Evolutionary conservation across 2,888 invertebrate species (phyloP), one percentile per base, ranked within the genome.

Genomic region (Amiota communis): DNA sequence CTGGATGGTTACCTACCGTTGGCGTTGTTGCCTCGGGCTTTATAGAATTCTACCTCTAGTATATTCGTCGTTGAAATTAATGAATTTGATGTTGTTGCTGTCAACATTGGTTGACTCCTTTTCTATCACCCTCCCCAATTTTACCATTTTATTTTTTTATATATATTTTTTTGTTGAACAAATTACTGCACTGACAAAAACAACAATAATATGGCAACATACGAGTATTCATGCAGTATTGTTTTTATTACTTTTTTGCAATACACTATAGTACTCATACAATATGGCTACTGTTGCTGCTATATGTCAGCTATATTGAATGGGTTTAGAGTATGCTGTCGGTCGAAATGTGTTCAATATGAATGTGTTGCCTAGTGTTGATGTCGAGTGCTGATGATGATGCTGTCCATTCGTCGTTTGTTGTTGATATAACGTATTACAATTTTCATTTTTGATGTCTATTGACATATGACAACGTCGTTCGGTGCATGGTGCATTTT

Each of bases 371-470:
- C 36, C 36, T 2, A 6, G 6, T 36, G 36, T 36, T 36, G 36
- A 36, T 36, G 36, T 36, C 36, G 36, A 36, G 36, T 36, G 3
- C 36, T 36, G 36, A 36, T 36, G 36, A 36, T 36, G 36, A 36
- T 36, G 12, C 2, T 68, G 47, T 68, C n/a, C 57, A 47, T 12
- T 15, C 36, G 59, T 51, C 10, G 15, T 48, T 48, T 72, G 73
- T 74, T 79, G 74, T 74, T 80, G 75, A 79, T 82, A 81, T 79
- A 78, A 78, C 80, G 78, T 76, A 83, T 84, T 82, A 84, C 83
- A 83, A 84, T 84, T 82, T 85, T 81, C 79, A 83, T 81, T 82
- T 83, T 80, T 85, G 82, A 81, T 80, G 81, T 80, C 78, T 83
- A 83, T 86, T 82, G 83, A 84, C 83, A 80, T 72, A 77, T 23